A percentile compares a stretch with the other conserved stretches of the same genome.
Evolutionary conservation across 2,888 invertebrate species (phyloP).

Genomic region (Chesias legatella): DNA sequence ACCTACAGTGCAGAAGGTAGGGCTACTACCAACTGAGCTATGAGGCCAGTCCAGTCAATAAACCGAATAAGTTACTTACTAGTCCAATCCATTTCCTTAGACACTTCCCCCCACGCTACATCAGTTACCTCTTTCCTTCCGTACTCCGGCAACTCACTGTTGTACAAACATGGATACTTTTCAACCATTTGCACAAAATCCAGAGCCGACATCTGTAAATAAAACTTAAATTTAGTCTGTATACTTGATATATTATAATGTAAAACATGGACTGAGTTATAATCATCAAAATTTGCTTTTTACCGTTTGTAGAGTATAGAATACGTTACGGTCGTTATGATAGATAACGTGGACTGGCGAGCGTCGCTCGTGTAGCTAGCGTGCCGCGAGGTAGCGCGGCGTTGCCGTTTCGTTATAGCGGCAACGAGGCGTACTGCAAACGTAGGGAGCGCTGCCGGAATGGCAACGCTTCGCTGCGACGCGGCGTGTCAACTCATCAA

Average conservation of each 20-base stretch:
- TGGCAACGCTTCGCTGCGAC: no score
- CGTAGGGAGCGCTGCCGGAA: background rate
- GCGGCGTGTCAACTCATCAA: no score
- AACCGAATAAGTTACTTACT: constrained; percentile 14
- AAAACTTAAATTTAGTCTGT: no score
- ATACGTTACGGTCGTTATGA: background rate
- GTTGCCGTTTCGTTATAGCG: constrained; percentile 13
- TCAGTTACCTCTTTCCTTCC: constrained; percentile 23
- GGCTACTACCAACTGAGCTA: no score
- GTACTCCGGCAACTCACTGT: constrained; percentile 25
- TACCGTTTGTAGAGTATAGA: no score
- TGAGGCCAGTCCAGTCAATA: no score
- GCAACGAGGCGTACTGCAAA: constrained; percentile 12
- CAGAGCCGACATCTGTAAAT: constrained; percentile 12
- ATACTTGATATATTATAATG: no score
- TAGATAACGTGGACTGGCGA: constrained; percentile 10
- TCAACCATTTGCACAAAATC: constrained; percentile 17
- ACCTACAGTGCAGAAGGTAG: no score
- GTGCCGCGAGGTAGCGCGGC: constrained; percentile 16
- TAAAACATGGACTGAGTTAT: no score
- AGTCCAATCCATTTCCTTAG: constrained; percentile 9
- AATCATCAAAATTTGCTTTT: no score
- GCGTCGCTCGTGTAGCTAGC: constrained; percentile 11
- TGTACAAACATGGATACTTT: constrained; percentile 23
- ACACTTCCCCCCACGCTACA: constrained; percentile 20